Base-by-base conservation (phyloP, 2,888 invertebrate species). In the Alviniconcha strummeri region DNA sequence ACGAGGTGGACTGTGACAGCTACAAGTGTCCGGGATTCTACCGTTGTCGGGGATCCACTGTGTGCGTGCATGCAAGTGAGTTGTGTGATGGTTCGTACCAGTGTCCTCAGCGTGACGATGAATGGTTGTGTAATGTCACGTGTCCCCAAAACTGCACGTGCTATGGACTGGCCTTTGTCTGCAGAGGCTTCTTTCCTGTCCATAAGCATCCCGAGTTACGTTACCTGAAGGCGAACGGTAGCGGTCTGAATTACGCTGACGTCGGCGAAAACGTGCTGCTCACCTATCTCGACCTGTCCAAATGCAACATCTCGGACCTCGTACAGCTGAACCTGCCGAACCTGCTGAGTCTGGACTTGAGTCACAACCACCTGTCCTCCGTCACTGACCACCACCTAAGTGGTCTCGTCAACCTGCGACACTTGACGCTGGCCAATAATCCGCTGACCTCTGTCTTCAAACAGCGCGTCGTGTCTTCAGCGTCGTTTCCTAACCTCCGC, bases 101-200 rank as follows among this genome's bases (percentile, higher is more conserved):
- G 69, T 80, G 80, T 69, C 80, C 80, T n/a, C 80, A 80, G 67
- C 80, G 69, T 36, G 80, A 80, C 17, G 80, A 80, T 17, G 80
- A 80, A n/a, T 3, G 64, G 19, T n/a, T 80, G 69, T 80, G 80
- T 80, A 67, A 80, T 17, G 8, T 9, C 57, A 52, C 67, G n/a
- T 80, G 80, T 56, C 80, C 80, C 64, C 19, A n/a, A 11, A 11
- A 7, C 54, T 80, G 69, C 80, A 80, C 80, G 52, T 80, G 80
- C 60, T 69, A 69, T 60, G 80, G 80, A 4, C 67, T 57, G 52
- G 80, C 80, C 55, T 80, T 67, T 19, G 36, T 69, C 67, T 80
- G 80, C 55, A 17, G 17, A 5, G 11, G n/a, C 54, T 5, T 17
- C 0, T 17, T 69, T 19, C 54, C 80, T 7, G 4, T 54, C n/a